Conservation (phyloP, 2,113 vertebrate genomes). For the Miniopterus natalensis region DNA sequence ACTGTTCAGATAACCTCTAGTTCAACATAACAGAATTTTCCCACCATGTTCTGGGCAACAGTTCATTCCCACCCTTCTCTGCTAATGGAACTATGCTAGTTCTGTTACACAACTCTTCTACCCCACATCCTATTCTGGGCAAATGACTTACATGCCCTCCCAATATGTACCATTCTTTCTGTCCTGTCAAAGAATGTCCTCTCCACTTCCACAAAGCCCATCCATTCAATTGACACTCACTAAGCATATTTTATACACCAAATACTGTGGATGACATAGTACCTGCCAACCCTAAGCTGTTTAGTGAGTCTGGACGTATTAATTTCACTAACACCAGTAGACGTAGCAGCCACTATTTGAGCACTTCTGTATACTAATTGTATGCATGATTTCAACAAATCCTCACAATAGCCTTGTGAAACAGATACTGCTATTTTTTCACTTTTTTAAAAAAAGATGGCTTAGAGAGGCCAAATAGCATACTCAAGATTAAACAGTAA, state of each 20-base stretch:
- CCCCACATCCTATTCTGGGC: not conserved
- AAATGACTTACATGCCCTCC: not conserved
- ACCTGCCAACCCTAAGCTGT: conserved; percentile 27
- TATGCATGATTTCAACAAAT: conserved; percentile 6
- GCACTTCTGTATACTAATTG: conserved; percentile 25
- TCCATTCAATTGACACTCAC: not conserved
- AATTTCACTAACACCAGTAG: conserved; percentile 15
- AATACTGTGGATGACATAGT: not conserved
- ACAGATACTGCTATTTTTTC: not conserved
- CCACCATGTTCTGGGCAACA: not conserved
- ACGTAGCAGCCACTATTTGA: not conserved
- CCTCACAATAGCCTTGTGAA: not conserved
- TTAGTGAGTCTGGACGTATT: not conserved
- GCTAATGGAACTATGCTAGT: not conserved
- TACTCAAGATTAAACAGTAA: conserved; percentile 3
- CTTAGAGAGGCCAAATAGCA: not conserved
- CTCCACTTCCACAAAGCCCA: not conserved
- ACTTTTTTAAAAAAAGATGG: not conserved
- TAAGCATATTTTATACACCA: not conserved
- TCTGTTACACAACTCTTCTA: not conserved
- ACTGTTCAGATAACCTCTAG: conserved; percentile 14
- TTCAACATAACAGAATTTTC: not conserved
- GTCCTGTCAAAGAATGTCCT: not conserved
- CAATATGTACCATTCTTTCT: not conserved
- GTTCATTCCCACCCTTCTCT: conserved; percentile 24